Evolutionary conservation across 2,797 vertebrate genomes (phyloP).

Genomic region (Cuculus canorus): DNA sequence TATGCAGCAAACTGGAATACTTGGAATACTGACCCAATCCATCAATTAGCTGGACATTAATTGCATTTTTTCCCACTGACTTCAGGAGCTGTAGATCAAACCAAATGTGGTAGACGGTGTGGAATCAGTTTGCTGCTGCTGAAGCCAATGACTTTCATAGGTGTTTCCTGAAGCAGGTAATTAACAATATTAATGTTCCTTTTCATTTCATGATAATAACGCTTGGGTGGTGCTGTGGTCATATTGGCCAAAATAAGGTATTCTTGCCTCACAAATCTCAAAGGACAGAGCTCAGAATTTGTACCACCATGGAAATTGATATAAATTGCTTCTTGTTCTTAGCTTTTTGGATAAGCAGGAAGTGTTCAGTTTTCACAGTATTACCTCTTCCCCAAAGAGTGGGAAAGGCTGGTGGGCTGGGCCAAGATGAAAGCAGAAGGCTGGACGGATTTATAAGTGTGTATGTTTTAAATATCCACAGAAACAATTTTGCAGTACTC

Average conservation of each 20-base stretch:
- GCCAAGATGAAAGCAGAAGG: background rate
- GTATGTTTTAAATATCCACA: background rate
- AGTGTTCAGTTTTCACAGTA: background rate
- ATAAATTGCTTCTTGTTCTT: background rate
- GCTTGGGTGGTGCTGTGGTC: background rate
- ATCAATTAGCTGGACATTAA: constrained; percentile 52
- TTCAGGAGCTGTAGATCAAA: constrained; percentile 33
- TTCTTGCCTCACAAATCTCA: background rate
- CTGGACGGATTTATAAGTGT: background rate
- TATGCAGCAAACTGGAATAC: background rate
- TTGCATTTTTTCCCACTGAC: constrained; percentile 63
- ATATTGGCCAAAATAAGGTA: background rate
- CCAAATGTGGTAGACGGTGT: background rate
- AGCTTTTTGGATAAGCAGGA: background rate
- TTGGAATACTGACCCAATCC: constrained; percentile 28
- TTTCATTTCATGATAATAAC: background rate
- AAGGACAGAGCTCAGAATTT: background rate
- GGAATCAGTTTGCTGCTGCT: background rate
- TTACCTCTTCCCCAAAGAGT: background rate
- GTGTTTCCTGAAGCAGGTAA: background rate
- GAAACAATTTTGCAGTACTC: fast-evolving
- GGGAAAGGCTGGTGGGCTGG: background rate
- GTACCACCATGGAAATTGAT: fast-evolving
- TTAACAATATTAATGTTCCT: background rate
- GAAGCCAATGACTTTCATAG: background rate